Percentiles rank a stretch among this genome's conserved stretches.
These are phyloP conservation scores for Drosophila mauritiana DNA, from an alignment of 1,140 invertebrate genomes.

Conservation along the genomic window DNA sequence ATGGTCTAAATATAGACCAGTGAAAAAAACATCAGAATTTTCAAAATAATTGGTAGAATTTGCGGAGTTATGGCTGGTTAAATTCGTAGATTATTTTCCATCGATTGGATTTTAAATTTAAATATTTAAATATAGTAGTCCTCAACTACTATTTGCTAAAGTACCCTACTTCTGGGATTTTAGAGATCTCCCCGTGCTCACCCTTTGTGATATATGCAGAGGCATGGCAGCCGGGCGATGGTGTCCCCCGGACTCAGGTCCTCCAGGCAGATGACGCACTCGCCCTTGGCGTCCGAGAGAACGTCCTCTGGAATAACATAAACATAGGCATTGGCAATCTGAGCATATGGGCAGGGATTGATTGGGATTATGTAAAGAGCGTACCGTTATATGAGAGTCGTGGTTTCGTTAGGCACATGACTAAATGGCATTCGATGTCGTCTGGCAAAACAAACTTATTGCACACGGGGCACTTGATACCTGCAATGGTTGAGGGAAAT, in stretches of 20 bases:
- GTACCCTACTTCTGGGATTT: not conserved
- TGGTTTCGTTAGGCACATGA: slow-evolving; percentile 99
- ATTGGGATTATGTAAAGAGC: not conserved
- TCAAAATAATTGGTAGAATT: too few species aligned
- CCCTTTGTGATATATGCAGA: slow-evolving; percentile 99
- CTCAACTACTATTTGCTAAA: too few species aligned
- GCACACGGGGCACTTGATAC: slow-evolving; percentile 99
- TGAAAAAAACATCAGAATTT: too few species aligned
- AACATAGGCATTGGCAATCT: not conserved
- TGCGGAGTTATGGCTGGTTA: too few species aligned
- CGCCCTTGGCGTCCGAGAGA: slow-evolving; percentile 96
- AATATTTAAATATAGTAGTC: too few species aligned
- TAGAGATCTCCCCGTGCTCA: slow-evolving; percentile 85
- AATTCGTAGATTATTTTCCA: too few species aligned
- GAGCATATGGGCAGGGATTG: too few species aligned
- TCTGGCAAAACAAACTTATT: slow-evolving; percentile 98
- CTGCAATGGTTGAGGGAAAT: slow-evolving; percentile 86
- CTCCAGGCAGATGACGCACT: slow-evolving; percentile 99
- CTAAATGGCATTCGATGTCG: slow-evolving; percentile 99
- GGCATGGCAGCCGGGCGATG: slow-evolving; percentile 98
- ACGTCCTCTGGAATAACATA: slow-evolving; percentile 93
- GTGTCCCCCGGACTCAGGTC: slow-evolving; percentile 97
- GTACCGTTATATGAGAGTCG: slow-evolving; percentile 98
- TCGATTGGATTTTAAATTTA: too few species aligned
- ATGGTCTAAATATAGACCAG: too few species aligned